Percentiles rank a stretch among this genome's conserved stretches.
phyloP scores from a whole-genome alignment of 2,888 invertebrate species.

The Habroteleia sp. region DNA sequence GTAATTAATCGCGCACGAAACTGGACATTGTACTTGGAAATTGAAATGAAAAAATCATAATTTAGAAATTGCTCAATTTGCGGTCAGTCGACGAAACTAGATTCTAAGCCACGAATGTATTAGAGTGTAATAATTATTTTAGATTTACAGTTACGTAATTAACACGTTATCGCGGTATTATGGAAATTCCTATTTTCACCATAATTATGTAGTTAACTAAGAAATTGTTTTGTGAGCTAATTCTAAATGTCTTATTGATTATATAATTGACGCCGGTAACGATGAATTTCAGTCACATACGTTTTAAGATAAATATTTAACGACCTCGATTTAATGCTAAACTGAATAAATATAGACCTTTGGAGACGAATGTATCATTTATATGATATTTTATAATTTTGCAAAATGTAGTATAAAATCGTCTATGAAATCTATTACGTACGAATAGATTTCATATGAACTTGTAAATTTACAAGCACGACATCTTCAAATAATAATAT shows the following conservation, averaged over 20 bases:
- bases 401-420: no score
- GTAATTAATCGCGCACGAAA: no score
- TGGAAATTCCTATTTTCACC: conserved; percentile 28
- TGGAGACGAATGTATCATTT: conserved; percentile 9
- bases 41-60: conserved; percentile 1
- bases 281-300: conserved; percentile 8
- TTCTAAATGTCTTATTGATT: conserved; percentile 4
- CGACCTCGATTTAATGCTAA: conserved; percentile 27
- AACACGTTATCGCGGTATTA: conserved; percentile 11
- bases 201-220: conserved; percentile 9
- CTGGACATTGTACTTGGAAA: background rate
- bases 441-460: no score
- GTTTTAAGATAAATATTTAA: conserved; percentile 21
- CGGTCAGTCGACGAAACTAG: conserved; percentile 18
- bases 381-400: background rate
- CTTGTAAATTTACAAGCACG: no score
- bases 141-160: conserved; percentile 44
- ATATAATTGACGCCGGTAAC: conserved; percentile 9
- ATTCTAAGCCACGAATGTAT: conserved; percentile 1
- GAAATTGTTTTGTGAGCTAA: conserved; percentile 13
- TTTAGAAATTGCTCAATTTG: conserved; percentile 21
- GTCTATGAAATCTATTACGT: no score
- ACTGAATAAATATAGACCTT: conserved; percentile 22
- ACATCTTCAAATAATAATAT: no score
- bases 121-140: conserved; percentile 51